Base-by-base conservation (phyloP, 2,113 vertebrate species). In the Chloroceryle aenea region DNA sequence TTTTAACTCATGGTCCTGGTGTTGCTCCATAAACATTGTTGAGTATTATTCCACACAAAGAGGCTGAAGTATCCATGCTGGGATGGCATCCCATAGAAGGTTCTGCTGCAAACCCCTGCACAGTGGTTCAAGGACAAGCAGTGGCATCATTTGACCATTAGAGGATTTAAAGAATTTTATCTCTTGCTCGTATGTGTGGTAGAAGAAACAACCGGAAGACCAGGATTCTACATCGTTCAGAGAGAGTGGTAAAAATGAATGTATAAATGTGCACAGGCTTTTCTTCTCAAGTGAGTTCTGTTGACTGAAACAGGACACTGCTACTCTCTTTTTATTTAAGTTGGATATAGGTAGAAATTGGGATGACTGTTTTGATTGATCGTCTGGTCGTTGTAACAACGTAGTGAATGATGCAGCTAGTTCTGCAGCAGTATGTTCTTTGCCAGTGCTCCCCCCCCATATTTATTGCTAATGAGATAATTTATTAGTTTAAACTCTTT, bases 401-500 rank as follows among this genome's bases (percentile, higher is more conserved):
- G 34, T 34, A 4, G 38, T 63, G 64, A 81, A 50, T 32, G 63
- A 45, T 59, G 76, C 67, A 69, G 48, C 50, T 47, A 58, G 48
- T 56, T 76, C 78, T 73, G 27, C 34, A 42, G 36, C 64, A 58
- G 42, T n/a, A 34, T 66, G 16, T 69, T 75, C 29, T 66, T 43
- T 55, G 34, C 32, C n/a, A 42, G 45, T 59, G 30, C n/a, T 25
- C 9, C 23, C 29, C 4, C 9, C 47, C 11, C 13, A 3, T 52
- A 17, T 29, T 67, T 88, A 43, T 63, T 73, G 38, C 16, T 95
- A 81, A 91, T 90, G 92, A 74, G 79, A 26, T 74, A 84, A 84
- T 91, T 56, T 89, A 71, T 85, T 81, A 29, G 50, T 62, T 95
- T 94, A 93, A 95, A 90, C 90, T 93, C 84, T 76, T 81, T 78